Conservation (phyloP, 53 echinoderm and acorn worm genomes). For the Apostichopus leukothele region DNA sequence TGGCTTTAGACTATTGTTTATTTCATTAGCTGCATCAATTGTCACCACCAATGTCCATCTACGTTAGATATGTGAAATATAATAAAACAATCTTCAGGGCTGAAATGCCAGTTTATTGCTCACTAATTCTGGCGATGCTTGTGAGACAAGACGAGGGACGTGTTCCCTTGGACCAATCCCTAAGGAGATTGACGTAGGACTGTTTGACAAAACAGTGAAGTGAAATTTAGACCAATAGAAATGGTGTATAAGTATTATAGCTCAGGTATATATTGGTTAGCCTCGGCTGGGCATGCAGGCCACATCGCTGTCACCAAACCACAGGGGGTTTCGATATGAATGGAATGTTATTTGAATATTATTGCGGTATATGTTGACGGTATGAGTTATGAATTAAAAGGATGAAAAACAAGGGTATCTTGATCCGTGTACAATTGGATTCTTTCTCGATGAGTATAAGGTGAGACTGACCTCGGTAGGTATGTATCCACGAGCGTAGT, state of each 20-base stretch:
- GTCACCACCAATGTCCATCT: conserved; percentile 38
- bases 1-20: conserved; percentile 24
- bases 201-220: not conserved
- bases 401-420: not conserved
- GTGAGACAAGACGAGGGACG: conserved; percentile 5
- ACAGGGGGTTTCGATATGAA: conserved; percentile 16
- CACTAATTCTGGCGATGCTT: not conserved
- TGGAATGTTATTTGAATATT: conserved; percentile 32
- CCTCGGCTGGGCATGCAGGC: not conserved
- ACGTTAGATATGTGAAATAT: not conserved
- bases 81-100: conserved; percentile 18
- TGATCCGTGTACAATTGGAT: conserved; percentile 21
- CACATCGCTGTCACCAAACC: conserved; percentile 1
- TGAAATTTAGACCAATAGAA: too few relatives aligned
- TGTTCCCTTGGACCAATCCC: not conserved
- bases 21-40: conserved; percentile 31
- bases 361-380: conserved; percentile 6
- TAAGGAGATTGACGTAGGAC: not conserved
- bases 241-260: too few relatives aligned
- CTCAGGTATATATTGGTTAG: too few relatives aligned
- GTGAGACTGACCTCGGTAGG: too few relatives aligned
- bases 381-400: conserved; percentile 29
- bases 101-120: not conserved
- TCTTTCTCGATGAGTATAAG: not conserved
- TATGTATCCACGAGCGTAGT: too few relatives aligned